Conservation (phyloP, 2,113 vertebrate genomes). For the Eleginops maclovinus region DNA sequence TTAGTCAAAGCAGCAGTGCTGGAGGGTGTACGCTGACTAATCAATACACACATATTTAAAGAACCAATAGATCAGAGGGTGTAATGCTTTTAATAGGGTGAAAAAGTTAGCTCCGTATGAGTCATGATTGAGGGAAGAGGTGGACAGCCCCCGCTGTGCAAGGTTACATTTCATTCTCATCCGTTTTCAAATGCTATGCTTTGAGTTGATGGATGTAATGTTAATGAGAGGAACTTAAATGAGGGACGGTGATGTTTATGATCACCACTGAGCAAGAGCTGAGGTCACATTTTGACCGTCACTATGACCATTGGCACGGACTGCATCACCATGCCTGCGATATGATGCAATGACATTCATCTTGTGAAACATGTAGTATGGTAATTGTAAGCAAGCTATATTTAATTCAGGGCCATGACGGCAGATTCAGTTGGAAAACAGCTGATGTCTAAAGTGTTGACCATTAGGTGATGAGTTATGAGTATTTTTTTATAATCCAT, state of each 20-base stretch:
- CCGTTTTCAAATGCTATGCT: slow-evolving; percentile 28
- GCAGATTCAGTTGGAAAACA: too few species aligned
- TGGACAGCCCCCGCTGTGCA: slow-evolving; percentile 41
- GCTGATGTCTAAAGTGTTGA: too few species aligned
- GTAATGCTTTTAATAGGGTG: slow-evolving; percentile 27
- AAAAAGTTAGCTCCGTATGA: slow-evolving; percentile 50
- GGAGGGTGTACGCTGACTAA: slow-evolving; percentile 12
- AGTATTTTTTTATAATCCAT: background rate
- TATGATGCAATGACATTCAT: background rate
- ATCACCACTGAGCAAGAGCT: slow-evolving; percentile 3
- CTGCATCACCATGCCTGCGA: background rate
- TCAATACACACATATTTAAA: slow-evolving; percentile 45
- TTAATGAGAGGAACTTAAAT: slow-evolving; percentile 15
- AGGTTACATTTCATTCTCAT: slow-evolving; percentile 35
- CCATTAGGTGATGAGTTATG: too few species aligned
- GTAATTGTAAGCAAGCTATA: too few species aligned
- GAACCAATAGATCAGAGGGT: slow-evolving; percentile 23
- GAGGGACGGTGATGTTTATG: slow-evolving; percentile 5
- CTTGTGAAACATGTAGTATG: background rate
- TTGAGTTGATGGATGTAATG: slow-evolving; percentile 17
- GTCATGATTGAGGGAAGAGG: slow-evolving; percentile 54
- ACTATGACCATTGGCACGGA: slow-evolving; percentile 16
- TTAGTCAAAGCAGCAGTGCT: slow-evolving; percentile 14
- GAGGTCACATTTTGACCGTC: slow-evolving; percentile 8
- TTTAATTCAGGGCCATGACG: background rate